Percentiles rank a stretch among this genome's conserved stretches.
Conservation (phyloP, 2,888 invertebrate genomes). For the Clitarchus hookeri region DNA sequence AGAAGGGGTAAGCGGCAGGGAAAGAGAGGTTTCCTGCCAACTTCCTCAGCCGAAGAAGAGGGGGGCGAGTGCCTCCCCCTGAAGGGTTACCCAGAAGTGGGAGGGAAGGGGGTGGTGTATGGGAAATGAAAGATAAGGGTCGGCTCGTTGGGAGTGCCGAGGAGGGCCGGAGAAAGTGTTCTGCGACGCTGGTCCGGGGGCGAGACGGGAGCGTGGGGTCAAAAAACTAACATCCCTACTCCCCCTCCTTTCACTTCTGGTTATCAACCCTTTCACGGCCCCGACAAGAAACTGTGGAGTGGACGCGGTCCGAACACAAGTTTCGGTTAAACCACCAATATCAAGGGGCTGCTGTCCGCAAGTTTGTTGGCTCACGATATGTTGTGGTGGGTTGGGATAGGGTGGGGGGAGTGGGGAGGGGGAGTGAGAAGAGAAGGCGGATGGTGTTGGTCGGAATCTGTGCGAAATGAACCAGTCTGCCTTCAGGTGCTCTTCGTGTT, state of each 20-base stretch:
- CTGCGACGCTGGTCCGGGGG: neutral
- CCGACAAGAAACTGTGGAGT: slow-evolving; percentile 6
- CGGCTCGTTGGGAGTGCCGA: neutral
- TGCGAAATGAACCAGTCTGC: no score
- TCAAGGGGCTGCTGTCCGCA: no score
- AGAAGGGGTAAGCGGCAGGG: neutral
- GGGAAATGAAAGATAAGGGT: slow-evolving; percentile 24
- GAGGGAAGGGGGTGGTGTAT: neutral
- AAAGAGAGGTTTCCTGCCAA: neutral
- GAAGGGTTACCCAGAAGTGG: neutral
- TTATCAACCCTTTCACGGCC: slow-evolving; percentile 1
- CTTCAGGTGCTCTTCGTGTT: no score
- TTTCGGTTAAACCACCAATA: no score
- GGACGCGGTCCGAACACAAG: neutral
- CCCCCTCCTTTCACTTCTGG: neutral
- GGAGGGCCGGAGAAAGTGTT: slow-evolving; percentile 5
- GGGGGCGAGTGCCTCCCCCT: no score
- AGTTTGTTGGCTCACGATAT: no score
- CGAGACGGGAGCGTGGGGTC: neutral
- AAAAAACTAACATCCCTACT: neutral
- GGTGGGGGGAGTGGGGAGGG: no score
- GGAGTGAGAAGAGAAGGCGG: no score
- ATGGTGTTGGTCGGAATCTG: no score
- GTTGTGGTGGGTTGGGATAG: no score
- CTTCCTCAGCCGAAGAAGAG: neutral